These are phyloP conservation scores for Heliconius ethilla DNA, from an alignment of 2,888 invertebrate species.

Conservation along the genomic window DNA sequence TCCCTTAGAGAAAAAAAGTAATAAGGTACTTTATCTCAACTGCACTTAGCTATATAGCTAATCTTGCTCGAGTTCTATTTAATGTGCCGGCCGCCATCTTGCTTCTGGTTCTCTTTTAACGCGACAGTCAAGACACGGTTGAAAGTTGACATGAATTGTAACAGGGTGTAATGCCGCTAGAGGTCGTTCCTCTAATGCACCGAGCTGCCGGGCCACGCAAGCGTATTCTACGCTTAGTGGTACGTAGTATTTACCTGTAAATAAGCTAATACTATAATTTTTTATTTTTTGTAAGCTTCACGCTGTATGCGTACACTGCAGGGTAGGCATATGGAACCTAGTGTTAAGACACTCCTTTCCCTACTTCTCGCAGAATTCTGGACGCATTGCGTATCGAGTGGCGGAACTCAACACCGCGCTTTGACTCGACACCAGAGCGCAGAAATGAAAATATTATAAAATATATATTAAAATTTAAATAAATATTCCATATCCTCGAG, in stretches of 20 bases:
- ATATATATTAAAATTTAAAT: no score
- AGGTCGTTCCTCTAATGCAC: conserved; percentile 79
- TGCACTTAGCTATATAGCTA: background rate
- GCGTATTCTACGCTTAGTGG: conserved; percentile 91
- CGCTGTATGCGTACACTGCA: no score
- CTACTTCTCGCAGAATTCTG: no score
- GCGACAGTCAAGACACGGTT: conserved; percentile 71
- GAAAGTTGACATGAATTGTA: conserved; percentile 93
- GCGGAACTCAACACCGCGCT: no score
- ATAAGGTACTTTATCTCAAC: background rate
- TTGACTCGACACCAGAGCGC: no score
- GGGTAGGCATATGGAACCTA: no score
- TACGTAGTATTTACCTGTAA: conserved; percentile 87
- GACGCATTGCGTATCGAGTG: no score
- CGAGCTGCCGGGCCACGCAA: conserved; percentile 86
- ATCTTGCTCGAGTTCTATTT: background rate
- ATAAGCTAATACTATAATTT: background rate
- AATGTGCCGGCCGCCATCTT: conserved; percentile 56
- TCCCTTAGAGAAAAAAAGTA: no score
- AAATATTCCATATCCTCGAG: no score
- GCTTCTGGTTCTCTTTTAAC: conserved; percentile 66
- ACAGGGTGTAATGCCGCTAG: conserved; percentile 90
- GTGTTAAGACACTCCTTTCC: no score
- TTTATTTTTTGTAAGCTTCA: no score
- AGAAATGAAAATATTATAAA: no score